Evolutionary conservation across 1,140 invertebrate genomes (phyloP).

Genomic region (Ips nitidus): DNA sequence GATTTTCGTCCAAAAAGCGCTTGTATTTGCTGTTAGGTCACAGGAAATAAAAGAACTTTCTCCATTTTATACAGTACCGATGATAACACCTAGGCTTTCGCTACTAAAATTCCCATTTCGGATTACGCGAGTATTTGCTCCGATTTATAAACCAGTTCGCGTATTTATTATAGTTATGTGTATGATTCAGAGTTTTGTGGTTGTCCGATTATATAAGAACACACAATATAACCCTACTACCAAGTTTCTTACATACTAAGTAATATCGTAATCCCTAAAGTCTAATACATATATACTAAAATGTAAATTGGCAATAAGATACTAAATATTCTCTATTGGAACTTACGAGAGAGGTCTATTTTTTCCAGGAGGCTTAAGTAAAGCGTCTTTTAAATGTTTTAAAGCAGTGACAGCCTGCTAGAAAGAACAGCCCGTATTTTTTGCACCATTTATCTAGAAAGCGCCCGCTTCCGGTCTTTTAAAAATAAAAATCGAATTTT

Average conservation of each 20-base stretch:
- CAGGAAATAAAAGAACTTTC: background rate
- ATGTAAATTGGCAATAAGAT: constrained; percentile 53
- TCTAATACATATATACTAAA: constrained; percentile 50
- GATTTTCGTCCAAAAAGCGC: background rate
- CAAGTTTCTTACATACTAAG: constrained; percentile 50
- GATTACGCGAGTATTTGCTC: background rate
- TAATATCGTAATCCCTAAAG: constrained; percentile 51
- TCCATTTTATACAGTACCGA: constrained; percentile 8
- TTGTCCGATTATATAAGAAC: constrained; percentile 47
- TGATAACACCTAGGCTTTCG: constrained; percentile 22
- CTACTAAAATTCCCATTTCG: background rate
- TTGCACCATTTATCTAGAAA: constrained; percentile 46
- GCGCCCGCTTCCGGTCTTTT: constrained; percentile 18
- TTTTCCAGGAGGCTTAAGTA: constrained; percentile 45
- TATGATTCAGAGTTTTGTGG: constrained; percentile 47
- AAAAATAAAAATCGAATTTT: constrained; percentile 30
- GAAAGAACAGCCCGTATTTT: constrained; percentile 36
- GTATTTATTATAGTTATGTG: constrained; percentile 1
- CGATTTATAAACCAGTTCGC: background rate
- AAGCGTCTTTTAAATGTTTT: constrained; percentile 47
- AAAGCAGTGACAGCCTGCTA: constrained; percentile 47
- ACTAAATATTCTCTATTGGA: constrained; percentile 50
- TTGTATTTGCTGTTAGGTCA: too few relatives aligned
- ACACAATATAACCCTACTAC: constrained; percentile 51
- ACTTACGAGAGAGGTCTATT: constrained; percentile 46